Percentiles rank a stretch among this genome's conserved stretches.
Conservation (phyloP, 2,888 invertebrate genomes). For the Ligdia adustata region DNA sequence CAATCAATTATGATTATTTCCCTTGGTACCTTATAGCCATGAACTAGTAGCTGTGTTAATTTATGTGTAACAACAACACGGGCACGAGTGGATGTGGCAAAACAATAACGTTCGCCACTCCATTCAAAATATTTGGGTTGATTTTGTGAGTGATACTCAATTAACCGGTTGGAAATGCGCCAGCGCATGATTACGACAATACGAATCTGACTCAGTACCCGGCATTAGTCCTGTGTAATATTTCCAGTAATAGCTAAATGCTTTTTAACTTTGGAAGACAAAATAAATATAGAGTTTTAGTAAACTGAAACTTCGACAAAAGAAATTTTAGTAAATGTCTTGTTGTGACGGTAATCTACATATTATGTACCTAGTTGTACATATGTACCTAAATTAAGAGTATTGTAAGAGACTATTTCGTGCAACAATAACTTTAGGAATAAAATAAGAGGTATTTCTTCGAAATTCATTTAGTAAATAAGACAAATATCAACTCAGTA, state of each 20-base stretch:
- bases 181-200: conserved; percentile 46
- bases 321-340: too few relatives aligned
- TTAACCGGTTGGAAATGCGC: conserved; percentile 42
- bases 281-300: too few relatives aligned
- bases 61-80: background rate
- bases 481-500: too few relatives aligned
- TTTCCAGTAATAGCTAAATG: conserved; percentile 8
- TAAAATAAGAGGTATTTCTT: too few relatives aligned
- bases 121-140: conserved; percentile 31
- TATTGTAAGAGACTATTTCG: too few relatives aligned
- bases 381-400: too few relatives aligned
- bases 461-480: too few relatives aligned
- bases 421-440: too few relatives aligned
- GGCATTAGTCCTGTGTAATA: conserved; percentile 11
- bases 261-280: too few relatives aligned
- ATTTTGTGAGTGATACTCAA: conserved; percentile 32
- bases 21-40: background rate
- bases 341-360: too few relatives aligned
- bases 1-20: conserved; percentile 13
- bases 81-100: conserved; percentile 6
- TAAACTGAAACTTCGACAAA: too few relatives aligned
- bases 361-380: too few relatives aligned
- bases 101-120: conserved; percentile 23
- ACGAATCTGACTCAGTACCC: conserved; percentile 27
- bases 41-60: background rate